A percentile compares a stretch with the other conserved stretches of the same genome.
These are phyloP conservation scores for Caenorhabditis uteleia DNA, from an alignment of 2,888 invertebrate genomes.

Conservation along the genomic window DNA sequence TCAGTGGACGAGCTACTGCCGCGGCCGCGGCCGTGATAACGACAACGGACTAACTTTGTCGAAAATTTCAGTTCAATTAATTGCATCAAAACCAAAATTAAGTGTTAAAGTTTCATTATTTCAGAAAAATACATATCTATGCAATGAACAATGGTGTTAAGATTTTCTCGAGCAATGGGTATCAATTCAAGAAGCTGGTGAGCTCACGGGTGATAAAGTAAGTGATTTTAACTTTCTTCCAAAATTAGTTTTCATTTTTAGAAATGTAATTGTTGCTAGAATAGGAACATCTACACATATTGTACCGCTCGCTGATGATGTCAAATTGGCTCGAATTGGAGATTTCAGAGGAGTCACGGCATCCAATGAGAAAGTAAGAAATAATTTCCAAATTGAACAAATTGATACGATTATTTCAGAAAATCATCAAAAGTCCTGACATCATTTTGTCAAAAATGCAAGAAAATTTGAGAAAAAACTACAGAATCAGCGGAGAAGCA, in stretches of 20 bases:
- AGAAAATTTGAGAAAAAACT: conserved; percentile 32
- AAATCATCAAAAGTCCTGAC: conserved; percentile 30
- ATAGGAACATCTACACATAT: too few relatives aligned
- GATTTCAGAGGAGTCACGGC: conserved; percentile 35
- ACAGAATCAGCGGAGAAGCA: conserved; percentile 37
- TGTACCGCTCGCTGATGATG: conserved; percentile 1
- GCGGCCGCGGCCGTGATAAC: too few relatives aligned
- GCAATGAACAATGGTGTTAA: conserved; percentile 24
- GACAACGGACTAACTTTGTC: too few relatives aligned
- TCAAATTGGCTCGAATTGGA: conserved; percentile 10
- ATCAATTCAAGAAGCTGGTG: neutral
- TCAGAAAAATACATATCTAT: conserved; percentile 1
- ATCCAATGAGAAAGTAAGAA: conserved; percentile 14
- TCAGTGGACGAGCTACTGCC: too few relatives aligned
- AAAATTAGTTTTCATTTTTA: neutral
- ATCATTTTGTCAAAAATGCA: conserved; percentile 37
- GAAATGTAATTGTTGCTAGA: too few relatives aligned
- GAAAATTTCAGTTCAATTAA: too few relatives aligned
- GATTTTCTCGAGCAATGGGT: neutral
- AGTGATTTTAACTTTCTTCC: neutral
- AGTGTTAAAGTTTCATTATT: too few relatives aligned
- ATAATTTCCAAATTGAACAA: neutral
- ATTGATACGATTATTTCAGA: conserved; percentile 6
- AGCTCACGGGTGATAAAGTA: neutral
- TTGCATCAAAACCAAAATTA: too few relatives aligned